These are phyloP conservation scores for Papilio glaucus DNA, from an alignment of 1,140 invertebrate genomes.

Conservation along the genomic window DNA sequence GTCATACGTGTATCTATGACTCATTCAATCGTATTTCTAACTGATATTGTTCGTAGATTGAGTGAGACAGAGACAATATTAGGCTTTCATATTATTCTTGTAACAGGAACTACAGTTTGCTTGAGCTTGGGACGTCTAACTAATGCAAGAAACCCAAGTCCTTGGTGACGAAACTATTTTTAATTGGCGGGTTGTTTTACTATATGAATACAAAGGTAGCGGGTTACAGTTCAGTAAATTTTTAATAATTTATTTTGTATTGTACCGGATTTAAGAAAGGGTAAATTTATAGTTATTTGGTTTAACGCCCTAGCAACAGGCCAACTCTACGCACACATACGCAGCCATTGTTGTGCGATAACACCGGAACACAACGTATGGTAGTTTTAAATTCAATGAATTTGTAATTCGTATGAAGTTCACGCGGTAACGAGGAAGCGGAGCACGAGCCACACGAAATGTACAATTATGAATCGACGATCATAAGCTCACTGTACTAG, in stretches of 20 bases:
- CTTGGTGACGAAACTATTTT: background rate
- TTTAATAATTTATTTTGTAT: constrained; percentile 20
- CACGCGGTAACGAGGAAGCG: constrained; percentile 23
- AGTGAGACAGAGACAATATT: background rate
- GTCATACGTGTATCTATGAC: background rate
- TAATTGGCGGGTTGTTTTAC: background rate
- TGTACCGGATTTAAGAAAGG: background rate
- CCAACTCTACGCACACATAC: background rate
- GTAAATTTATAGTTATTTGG: constrained; percentile 8
- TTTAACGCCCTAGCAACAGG: background rate
- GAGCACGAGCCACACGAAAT: constrained; percentile 10
- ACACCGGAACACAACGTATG: constrained; percentile 25
- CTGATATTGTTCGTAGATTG: too few relatives aligned
- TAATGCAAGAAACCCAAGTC: background rate
- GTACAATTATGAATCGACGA: constrained; percentile 7
- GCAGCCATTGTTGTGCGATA: constrained; percentile 22
- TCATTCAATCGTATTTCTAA: background rate
- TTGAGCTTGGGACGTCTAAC: background rate
- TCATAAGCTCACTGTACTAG: background rate
- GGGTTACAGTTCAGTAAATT: background rate
- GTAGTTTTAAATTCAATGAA: constrained; percentile 29
- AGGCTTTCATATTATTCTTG: background rate
- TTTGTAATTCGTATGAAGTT: constrained; percentile 27
- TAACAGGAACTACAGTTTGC: background rate
- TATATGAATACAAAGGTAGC: background rate